A percentile compares a stretch with the other conserved stretches of the same genome.
phyloP scores from a whole-genome alignment of 92 coral and sea anemone genomes.

The Phenganax stokvisi region DNA sequence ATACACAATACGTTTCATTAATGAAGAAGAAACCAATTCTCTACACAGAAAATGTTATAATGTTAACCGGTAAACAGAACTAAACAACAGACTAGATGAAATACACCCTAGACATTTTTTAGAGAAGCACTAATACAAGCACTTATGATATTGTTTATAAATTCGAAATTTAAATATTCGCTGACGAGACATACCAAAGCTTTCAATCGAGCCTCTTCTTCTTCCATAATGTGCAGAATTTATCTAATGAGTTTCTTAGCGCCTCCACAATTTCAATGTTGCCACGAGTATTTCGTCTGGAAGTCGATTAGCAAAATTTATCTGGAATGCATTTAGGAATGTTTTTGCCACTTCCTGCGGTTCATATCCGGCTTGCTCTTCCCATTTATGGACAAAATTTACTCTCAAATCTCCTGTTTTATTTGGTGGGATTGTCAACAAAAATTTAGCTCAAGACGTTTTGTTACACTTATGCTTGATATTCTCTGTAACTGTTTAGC shows the following conservation, averaged over 20 bases:
- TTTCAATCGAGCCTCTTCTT: constrained; percentile 34
- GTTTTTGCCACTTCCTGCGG: constrained; percentile 20
- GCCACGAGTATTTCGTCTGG: constrained; percentile 3
- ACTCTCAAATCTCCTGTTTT: neutral
- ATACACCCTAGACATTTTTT: neutral
- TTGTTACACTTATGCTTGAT: neutral
- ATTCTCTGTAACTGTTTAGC: neutral
- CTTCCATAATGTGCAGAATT: constrained; percentile 21
- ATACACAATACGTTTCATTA: neutral
- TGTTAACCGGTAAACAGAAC: neutral
- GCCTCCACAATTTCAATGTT: neutral
- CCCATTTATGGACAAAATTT: constrained; percentile 22
- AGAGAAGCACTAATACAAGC: neutral
- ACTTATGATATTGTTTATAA: constrained; percentile 1
- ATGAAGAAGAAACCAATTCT: neutral
- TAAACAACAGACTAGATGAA: neutral
- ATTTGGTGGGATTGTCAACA: neutral
- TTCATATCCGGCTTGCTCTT: constrained; percentile 28
- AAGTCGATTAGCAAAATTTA: neutral
- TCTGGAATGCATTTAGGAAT: constrained; percentile 19
- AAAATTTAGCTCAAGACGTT: neutral
- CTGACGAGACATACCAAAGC: constrained; percentile 8
- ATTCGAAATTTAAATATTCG: neutral
- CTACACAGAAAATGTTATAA: neutral
- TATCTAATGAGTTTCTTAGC: neutral